These are phyloP conservation scores for Thamnophis sirtalis DNA, from an alignment of 2,113 vertebrate species.

Conservation along the genomic window DNA sequence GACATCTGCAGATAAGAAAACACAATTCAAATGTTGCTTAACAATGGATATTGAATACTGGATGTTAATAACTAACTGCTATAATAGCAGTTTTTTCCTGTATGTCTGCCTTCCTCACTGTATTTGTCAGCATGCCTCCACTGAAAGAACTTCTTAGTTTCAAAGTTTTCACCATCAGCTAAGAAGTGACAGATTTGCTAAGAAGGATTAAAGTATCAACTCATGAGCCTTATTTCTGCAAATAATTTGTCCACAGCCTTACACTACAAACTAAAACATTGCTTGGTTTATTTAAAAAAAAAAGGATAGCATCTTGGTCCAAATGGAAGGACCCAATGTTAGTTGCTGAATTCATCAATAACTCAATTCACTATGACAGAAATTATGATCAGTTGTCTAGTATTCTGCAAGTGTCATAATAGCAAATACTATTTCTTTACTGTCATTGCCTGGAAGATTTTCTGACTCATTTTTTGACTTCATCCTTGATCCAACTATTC, in stretches of 20 bases:
- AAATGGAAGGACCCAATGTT: not conserved
- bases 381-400: not conserved
- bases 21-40: not conserved
- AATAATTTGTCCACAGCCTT: not conserved
- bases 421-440: not conserved
- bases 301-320: not conserved
- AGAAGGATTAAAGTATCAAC: not conserved
- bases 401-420: not conserved
- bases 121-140: not conserved
- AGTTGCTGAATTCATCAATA: not conserved
- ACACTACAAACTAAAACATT: not conserved
- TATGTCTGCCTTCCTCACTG: not conserved
- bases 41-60: not conserved
- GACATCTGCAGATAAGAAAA: not conserved
- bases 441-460: not conserved
- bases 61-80: not conserved
- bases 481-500: not conserved
- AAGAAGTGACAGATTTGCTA: not conserved
- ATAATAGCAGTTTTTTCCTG: not conserved
- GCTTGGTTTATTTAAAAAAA: not conserved
- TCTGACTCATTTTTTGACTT: too few relatives aligned
- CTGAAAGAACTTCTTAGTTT: not conserved
- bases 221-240: not conserved
- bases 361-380: not conserved
- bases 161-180: not conserved